These are phyloP conservation scores for Pangasianodon gigas DNA, from an alignment of 2,113 vertebrate species.

Conservation along the genomic window DNA sequence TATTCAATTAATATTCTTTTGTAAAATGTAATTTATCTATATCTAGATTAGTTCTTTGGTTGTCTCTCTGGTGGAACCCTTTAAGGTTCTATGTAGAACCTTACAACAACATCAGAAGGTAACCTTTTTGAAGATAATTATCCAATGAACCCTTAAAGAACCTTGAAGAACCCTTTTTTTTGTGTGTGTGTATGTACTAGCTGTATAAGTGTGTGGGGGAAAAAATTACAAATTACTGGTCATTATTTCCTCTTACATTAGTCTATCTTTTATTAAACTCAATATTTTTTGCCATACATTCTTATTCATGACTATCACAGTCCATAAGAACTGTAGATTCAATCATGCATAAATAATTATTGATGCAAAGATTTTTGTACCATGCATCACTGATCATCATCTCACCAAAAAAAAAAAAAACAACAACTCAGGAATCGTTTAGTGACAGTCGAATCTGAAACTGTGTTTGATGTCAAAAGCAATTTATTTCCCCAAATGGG, in stretches of 20 bases:
- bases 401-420: slow-evolving; percentile 4
- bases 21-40: neutral
- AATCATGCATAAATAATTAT: slow-evolving; percentile 57
- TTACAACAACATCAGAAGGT: neutral
- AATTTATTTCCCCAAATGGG: slow-evolving; percentile 46
- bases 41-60: neutral
- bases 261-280: neutral
- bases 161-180: too few species aligned
- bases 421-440: slow-evolving; percentile 30
- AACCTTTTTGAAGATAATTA: neutral
- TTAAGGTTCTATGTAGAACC: neutral
- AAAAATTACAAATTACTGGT: too few species aligned
- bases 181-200: too few species aligned
- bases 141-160: neutral
- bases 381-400: slow-evolving; percentile 59
- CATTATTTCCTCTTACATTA: slow-evolving; percentile 18
- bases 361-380: slow-evolving; percentile 57
- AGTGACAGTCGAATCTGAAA: slow-evolving; percentile 50
- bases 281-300: neutral
- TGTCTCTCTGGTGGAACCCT: neutral
- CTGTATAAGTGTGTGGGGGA: too few species aligned
- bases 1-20: neutral
- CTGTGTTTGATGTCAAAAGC: slow-evolving; percentile 55
- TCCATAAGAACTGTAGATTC: slow-evolving; percentile 44
- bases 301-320: slow-evolving; percentile 53